A percentile compares a stretch with the other conserved stretches of the same genome.
Conservation (phyloP, 2,888 invertebrate species). For the Deroplatys truncata region DNA sequence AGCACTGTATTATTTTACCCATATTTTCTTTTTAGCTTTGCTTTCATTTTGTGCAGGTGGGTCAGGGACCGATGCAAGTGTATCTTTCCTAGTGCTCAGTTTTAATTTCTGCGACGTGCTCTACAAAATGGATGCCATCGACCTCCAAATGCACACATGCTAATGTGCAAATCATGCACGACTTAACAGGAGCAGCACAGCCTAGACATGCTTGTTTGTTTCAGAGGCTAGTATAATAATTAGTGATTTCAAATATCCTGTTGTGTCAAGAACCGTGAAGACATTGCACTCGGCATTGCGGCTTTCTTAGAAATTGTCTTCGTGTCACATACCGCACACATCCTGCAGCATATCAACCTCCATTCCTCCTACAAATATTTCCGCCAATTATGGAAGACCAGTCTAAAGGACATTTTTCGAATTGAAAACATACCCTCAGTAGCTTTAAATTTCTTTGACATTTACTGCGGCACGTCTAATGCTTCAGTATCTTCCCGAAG, state of each 20-base stretch:
- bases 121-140: too few species aligned
- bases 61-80: too few species aligned
- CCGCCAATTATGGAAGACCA: background rate
- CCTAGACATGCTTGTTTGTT: background rate
- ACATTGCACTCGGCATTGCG: background rate
- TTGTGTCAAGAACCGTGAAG: background rate
- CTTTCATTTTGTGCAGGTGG: too few species aligned
- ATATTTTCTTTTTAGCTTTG: too few species aligned
- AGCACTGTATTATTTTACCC: too few species aligned
- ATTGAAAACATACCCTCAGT: background rate
- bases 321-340: background rate
- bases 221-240: background rate
- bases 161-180: too few species aligned
- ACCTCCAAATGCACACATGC: too few species aligned
- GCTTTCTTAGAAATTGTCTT: background rate
- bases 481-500: background rate
- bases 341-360: background rate
- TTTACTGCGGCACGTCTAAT: background rate
- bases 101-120: too few species aligned
- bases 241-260: background rate
- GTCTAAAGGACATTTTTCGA: background rate
- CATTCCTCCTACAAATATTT: background rate
- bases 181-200: background rate
- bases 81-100: too few species aligned
- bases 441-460: background rate